Base-by-base conservation (phyloP, 2,888 invertebrate species). In the Anticlea derivata region DNA sequence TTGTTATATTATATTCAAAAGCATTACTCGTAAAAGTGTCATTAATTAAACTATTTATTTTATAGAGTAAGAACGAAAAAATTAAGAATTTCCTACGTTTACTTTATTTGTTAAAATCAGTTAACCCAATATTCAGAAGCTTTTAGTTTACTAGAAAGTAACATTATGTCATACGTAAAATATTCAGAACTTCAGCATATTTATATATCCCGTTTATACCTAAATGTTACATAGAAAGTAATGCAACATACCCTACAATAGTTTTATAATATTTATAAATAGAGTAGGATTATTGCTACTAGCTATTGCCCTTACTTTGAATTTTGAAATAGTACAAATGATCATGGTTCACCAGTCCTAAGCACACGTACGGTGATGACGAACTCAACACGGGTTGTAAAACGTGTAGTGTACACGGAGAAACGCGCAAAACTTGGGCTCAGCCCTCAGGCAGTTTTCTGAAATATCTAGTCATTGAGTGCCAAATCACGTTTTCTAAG, bases 401-500 rank as follows among this genome's bases (percentile, higher is more conserved):
- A n/a, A n/a, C n/a, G n/a, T n/a, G n/a, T n/a, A 17, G 17, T 4
- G 17, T 17, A 17, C 2, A 17, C 17, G 4, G 17, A 17, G 2
- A 2, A 17, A 4, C 4, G 17, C 17, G 2, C 17, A 17, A 17
- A 17, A 17, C 17, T 17, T 17, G 17, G 17, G 4, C 17, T 17
- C 17, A n/a, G n/a, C 17, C 2, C 4, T 17, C 4, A 38, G 8
- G 8, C 62, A 67, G 55, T 63, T 65, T 62, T 70, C 73, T 20
- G 34, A 41, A 47, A 48, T 41, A 49, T 22, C 11, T 40, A 73
- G 74, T 77, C 68, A 65, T 67, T 68, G 68, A 82, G 88, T 88
- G 87, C 87, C 87, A 88, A 87, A 88, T 75, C 76, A 78, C 76
- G 68, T 55, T 69, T 64, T 68, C 62, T 64, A 60, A 64, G 59